Conservation (phyloP, 37 sponge, comb jelly and placozoan genomes). For the Cliona cf. orientalis region DNA sequence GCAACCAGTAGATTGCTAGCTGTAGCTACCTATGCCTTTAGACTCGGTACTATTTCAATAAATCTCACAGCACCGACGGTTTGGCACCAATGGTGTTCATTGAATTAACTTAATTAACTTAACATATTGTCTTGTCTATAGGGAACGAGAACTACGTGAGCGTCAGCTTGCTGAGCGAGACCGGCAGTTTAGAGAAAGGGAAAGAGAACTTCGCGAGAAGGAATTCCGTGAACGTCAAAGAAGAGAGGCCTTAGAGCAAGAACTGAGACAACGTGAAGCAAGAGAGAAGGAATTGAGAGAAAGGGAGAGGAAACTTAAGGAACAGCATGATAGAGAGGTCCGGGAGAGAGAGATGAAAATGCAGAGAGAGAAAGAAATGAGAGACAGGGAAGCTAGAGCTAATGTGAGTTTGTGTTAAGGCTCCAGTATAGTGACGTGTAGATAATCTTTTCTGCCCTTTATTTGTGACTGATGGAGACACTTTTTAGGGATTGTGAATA, state of each 20-base stretch:
- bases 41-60: too few relatives aligned
- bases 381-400: conserved; percentile 42
- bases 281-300: conserved; percentile 57
- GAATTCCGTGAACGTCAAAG: conserved; percentile 52
- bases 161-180: conserved; percentile 60
- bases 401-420: not conserved
- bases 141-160: conserved; percentile 62
- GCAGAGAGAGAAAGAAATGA: conserved; percentile 41
- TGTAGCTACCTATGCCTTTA: too few relatives aligned
- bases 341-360: conserved; percentile 46
- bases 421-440: too few relatives aligned
- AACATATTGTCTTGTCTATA: not conserved
- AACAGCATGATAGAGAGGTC: conserved; percentile 34
- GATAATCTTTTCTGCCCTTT: too few relatives aligned
- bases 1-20: too few relatives aligned
- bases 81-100: not conserved
- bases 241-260: conserved; percentile 51
- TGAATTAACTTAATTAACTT: not conserved
- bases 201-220: conserved; percentile 53
- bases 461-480: too few relatives aligned
- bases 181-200: conserved; percentile 53
- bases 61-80: too few relatives aligned
- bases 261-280: conserved; percentile 38
- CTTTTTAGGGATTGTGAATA: too few relatives aligned
- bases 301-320: conserved; percentile 41